Evolutionary conservation across 1,140 invertebrate genomes (phyloP).

Genomic region (Chironomus striatipennis): DNA sequence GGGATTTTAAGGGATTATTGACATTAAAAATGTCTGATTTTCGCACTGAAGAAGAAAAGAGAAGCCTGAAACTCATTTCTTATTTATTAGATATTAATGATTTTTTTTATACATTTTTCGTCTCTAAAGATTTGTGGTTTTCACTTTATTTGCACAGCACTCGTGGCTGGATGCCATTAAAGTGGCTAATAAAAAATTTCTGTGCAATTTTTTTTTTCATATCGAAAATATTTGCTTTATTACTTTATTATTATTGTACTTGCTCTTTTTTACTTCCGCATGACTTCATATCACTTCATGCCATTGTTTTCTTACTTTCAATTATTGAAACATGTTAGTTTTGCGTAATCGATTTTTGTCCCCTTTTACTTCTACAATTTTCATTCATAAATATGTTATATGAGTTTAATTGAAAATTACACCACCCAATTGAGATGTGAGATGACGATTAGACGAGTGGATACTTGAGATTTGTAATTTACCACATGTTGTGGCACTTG

Average conservation of each 20-base stretch:
- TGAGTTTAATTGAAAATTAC: background rate
- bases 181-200: no score
- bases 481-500: background rate
- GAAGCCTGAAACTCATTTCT: no score
- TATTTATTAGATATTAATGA: no score
- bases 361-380: background rate
- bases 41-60: background rate
- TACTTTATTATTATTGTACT: no score
- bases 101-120: no score
- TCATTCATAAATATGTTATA: slow-evolving; percentile 4
- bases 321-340: background rate
- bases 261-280: background rate
- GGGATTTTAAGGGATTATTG: slow-evolving; percentile 12
- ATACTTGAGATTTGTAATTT: slow-evolving; percentile 14
- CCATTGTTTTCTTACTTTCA: no score
- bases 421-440: background rate
- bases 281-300: background rate
- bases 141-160: no score
- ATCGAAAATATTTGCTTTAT: no score
- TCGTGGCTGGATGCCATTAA: no score
- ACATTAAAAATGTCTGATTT: background rate
- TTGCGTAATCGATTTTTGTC: background rate
- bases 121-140: no score
- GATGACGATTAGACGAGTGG: background rate
- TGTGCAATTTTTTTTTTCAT: no score